A percentile compares a stretch with the other conserved stretches of the same genome.
Conservation (phyloP, 2,113 vertebrate species). For the Elephas maximus region DNA sequence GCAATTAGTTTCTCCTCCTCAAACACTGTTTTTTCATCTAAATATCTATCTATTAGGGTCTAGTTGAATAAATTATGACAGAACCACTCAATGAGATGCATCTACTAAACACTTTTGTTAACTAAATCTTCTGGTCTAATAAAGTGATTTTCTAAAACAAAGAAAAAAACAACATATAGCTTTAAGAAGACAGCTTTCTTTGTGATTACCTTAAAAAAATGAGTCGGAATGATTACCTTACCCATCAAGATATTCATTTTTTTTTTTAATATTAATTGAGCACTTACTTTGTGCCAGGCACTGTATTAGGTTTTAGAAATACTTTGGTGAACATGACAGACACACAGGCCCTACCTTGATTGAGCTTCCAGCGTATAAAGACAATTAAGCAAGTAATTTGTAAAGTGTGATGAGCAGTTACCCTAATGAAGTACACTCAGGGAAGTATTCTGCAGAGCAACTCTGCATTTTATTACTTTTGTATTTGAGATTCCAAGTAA, state of each 20-base stretch:
- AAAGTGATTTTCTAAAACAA: neutral
- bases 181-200: neutral
- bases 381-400: neutral
- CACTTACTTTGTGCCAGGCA: neutral
- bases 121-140: neutral
- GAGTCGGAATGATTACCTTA: neutral
- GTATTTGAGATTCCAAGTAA: neutral
- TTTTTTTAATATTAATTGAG: neutral
- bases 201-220: neutral
- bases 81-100: no score
- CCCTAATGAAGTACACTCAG: neutral
- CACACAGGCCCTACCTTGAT: neutral
- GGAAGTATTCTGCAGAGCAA: neutral
- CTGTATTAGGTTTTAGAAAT: neutral
- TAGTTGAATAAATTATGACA: no score
- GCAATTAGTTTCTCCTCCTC: no score
- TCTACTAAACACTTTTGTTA: no score
- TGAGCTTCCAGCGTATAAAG: conserved; percentile 4
- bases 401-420: neutral
- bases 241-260: neutral
- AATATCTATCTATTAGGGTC: no score
- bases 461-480: neutral
- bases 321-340: neutral
- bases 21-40: no score
- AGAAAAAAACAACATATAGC: neutral